Conservation (phyloP, 1,140 invertebrate genomes). For the Globodera rostochiensis region DNA sequence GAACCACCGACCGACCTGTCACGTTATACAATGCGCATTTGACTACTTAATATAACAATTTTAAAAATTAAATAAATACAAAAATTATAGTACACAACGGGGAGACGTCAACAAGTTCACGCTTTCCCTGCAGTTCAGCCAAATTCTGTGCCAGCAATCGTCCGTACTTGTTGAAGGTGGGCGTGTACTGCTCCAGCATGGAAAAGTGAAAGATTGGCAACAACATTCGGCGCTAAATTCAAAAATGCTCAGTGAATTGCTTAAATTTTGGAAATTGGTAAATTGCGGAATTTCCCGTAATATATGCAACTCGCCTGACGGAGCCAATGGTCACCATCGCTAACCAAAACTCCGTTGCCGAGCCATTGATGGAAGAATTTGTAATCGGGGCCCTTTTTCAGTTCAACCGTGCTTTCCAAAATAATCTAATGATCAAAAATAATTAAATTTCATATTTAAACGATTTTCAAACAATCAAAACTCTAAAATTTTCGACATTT, state of each 20-base stretch:
- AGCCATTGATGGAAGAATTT: neutral
- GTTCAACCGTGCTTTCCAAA: neutral
- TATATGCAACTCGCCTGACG: neutral
- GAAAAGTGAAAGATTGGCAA: neutral
- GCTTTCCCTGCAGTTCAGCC: neutral
- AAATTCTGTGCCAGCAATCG: neutral
- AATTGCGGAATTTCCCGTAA: too few species aligned
- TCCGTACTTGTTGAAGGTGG: neutral
- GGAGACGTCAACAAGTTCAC: neutral
- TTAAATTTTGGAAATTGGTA: neutral
- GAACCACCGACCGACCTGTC: neutral
- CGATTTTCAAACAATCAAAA: too few species aligned
- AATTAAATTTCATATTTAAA: too few species aligned
- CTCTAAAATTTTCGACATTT: neutral
- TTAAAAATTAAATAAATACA: neutral
- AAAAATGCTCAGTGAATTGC: neutral
- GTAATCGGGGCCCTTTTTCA: neutral
- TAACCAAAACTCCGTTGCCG: neutral
- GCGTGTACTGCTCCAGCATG: neutral
- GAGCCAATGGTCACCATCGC: neutral
- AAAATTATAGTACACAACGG: constrained; percentile 29
- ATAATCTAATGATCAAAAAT: neutral
- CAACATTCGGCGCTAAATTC: neutral
- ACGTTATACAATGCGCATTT: neutral
- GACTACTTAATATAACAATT: neutral